A percentile compares a stretch with the other conserved stretches of the same genome.
Evolutionary conservation across 1,140 invertebrate species (phyloP).

Genomic region (Macrocentrus cingulum): DNA sequence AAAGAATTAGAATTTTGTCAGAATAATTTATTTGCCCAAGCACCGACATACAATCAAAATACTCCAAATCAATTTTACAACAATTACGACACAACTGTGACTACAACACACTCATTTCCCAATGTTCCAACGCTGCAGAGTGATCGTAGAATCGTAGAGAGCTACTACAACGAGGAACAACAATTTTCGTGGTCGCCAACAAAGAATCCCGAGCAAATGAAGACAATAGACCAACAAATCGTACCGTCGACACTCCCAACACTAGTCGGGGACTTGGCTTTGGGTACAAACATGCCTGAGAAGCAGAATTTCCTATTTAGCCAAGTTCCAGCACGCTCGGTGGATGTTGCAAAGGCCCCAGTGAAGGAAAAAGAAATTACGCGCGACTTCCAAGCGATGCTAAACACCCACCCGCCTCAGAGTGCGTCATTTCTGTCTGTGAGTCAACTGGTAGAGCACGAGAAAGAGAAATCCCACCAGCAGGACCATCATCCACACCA

Average conservation of each 20-base stretch:
- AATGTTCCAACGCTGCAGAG: conserved; percentile 50
- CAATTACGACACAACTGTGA: conserved; percentile 49
- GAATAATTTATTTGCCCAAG: conserved; percentile 55
- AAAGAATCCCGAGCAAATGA: conserved; percentile 55
- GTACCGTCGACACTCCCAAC: conserved; percentile 62
- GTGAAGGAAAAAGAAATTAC: conserved; percentile 45
- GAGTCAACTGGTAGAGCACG: conserved; percentile 67
- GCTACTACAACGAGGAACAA: conserved; percentile 57
- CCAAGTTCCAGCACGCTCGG: conserved; percentile 39
- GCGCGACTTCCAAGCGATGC: conserved; percentile 46
- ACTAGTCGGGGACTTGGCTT: conserved; percentile 63
- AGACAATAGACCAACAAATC: conserved; percentile 52
- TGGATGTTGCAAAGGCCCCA: conserved; percentile 39
- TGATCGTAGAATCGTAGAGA: conserved; percentile 43
- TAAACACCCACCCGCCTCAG: conserved; percentile 45
- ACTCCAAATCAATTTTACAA: conserved; percentile 56
- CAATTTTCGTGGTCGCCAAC: conserved; percentile 64
- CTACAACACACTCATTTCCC: conserved; percentile 43
- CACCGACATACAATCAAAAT: conserved; percentile 50
- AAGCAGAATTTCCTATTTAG: conserved; percentile 53
- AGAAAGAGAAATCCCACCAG: conserved; percentile 55
- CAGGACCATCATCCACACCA: conserved; percentile 36
- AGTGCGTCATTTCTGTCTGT: conserved; percentile 64
- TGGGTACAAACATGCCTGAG: conserved; percentile 57
- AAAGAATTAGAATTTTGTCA: conserved; percentile 56